Percentiles rank a stretch among this genome's conserved stretches.
These are phyloP conservation scores for Procambarus virginalis DNA, from an alignment of 1,140 invertebrate genomes.

Conservation along the genomic window DNA sequence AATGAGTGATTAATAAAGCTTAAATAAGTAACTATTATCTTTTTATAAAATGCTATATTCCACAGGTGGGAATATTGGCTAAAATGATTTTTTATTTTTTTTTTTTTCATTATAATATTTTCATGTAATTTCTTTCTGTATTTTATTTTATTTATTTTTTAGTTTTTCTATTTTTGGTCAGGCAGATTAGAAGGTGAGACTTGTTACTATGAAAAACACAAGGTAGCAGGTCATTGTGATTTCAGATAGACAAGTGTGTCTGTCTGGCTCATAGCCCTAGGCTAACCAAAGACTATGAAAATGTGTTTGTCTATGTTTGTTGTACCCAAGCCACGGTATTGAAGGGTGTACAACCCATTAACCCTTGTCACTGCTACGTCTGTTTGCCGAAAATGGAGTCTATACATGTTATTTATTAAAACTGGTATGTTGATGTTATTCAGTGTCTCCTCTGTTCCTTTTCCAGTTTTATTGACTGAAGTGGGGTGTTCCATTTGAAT, in stretches of 20 bases:
- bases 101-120: background rate
- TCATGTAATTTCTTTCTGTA: background rate
- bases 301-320: constrained; percentile 61
- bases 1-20: background rate
- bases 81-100: background rate
- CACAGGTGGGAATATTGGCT: background rate
- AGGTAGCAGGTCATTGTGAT: constrained; percentile 51
- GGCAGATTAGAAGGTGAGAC: constrained; percentile 30
- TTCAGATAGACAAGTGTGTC: constrained; percentile 29
- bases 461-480: constrained; percentile 39
- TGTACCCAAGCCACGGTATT: constrained; percentile 53
- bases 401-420: constrained; percentile 63
- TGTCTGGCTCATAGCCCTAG: constrained; percentile 54
- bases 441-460: constrained; percentile 42
- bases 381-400: constrained; percentile 49
- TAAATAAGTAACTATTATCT: background rate
- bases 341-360: constrained; percentile 46
- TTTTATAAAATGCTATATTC: background rate
- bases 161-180: constrained; percentile 3
- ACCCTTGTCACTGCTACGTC: constrained; percentile 43
- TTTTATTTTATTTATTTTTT: constrained; percentile 1
- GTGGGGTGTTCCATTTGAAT: constrained; percentile 49
- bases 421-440: constrained; percentile 46
- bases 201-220: constrained; percentile 40
- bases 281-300: constrained; percentile 63